These are phyloP conservation scores for Brachyhypopomus occidentalis DNA, from an alignment of 2,113 vertebrate genomes.

Conservation along the genomic window DNA sequence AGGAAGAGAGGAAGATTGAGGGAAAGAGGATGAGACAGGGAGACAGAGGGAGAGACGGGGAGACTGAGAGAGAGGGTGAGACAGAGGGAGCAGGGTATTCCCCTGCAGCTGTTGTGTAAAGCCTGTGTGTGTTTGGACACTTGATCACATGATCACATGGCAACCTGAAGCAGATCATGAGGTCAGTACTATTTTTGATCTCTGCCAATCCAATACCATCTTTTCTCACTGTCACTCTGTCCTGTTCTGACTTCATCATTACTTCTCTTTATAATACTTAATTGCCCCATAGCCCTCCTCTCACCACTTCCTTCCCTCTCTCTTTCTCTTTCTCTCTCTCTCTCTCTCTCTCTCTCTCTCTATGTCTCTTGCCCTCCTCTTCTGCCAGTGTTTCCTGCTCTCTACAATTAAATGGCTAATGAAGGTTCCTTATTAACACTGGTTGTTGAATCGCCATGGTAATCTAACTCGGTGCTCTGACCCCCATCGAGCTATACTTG, in stretches of 20 bases:
- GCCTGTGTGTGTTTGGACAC: not conserved
- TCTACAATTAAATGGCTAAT: conserved; percentile 33
- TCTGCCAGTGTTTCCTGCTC: conserved; percentile 11
- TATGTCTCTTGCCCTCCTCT: not conserved
- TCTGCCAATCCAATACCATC: conserved; percentile 15
- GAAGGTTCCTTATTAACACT: conserved; percentile 22
- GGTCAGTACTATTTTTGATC: conserved; percentile 47
- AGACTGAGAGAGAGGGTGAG: not conserved
- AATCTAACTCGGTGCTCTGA: conserved; percentile 18
- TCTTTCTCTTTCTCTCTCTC: not conserved
- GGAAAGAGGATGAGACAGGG: not conserved
- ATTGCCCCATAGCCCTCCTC: not conserved
- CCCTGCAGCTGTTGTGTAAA: conserved; percentile 37
- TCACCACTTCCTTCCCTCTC: not conserved
- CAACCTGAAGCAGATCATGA: conserved; percentile 27
- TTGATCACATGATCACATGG: conserved; percentile 30
- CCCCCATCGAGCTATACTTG: not conserved
- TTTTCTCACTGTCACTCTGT: not conserved
- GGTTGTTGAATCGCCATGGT: not conserved
- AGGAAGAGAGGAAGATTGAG: not conserved
- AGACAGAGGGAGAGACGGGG: not conserved
- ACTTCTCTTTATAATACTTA: conserved; percentile 11
- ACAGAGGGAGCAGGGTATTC: not conserved
- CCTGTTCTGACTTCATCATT: not conserved
- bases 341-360: not conserved